phyloP scores from a whole-genome alignment of 2,888 invertebrate species.

The Macaria liturata region DNA sequence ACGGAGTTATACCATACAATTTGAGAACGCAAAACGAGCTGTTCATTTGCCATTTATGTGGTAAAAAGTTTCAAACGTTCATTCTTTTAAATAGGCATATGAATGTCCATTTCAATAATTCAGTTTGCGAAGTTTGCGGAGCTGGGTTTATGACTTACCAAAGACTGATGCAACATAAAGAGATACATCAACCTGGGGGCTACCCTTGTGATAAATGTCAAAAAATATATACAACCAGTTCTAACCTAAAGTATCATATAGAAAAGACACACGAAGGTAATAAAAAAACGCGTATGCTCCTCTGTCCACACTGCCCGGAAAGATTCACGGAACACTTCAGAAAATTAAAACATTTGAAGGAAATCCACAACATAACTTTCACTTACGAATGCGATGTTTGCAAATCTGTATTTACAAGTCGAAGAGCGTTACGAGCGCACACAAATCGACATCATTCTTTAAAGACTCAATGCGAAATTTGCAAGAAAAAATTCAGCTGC shows the following conservation, averaged over 20 bases:
- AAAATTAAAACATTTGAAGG: conserved; percentile 67
- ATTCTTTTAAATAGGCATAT: conserved; percentile 67
- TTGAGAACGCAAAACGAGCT: conserved; percentile 52
- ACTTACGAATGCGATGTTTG: conserved; percentile 63
- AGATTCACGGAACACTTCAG: conserved; percentile 64
- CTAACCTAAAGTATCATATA: conserved; percentile 62
- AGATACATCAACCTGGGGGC: conserved; percentile 62
- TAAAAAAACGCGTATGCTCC: conserved; percentile 54
- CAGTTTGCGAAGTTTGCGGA: conserved; percentile 67
- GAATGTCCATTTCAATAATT: conserved; percentile 69
- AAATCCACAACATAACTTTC: conserved; percentile 60
- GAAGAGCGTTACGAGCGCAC: conserved; percentile 62
- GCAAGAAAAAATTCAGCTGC: conserved; percentile 75
- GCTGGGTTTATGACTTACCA: conserved; percentile 66
- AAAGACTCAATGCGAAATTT: conserved; percentile 73
- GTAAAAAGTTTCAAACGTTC: conserved; percentile 62
- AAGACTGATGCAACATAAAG: conserved; percentile 61
- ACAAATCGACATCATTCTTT: conserved; percentile 62
- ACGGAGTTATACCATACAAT: conserved; percentile 61
- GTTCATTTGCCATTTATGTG: conserved; percentile 60
- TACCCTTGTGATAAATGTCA: conserved; percentile 68
- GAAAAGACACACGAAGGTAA: conserved; percentile 62
- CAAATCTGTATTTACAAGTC: conserved; percentile 54
- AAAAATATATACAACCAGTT: conserved; percentile 73
- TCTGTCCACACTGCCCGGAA: conserved; percentile 63